Evolutionary conservation across 2,113 vertebrate species (phyloP).

Genomic region (Lasiurus cinereus): DNA sequence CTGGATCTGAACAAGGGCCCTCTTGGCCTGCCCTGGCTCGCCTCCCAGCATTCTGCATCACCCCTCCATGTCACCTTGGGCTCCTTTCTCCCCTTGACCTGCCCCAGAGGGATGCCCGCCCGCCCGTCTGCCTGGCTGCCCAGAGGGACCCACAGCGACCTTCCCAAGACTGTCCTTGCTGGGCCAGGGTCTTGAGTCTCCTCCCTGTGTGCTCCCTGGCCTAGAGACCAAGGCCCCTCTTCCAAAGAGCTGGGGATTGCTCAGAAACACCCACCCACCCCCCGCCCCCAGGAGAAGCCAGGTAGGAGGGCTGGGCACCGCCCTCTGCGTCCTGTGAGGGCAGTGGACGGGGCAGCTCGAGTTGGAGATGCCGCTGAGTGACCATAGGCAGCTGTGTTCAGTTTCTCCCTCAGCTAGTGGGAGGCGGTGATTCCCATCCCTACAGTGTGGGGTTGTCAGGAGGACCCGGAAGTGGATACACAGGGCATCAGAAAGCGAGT

Average conservation of each 20-base stretch:
- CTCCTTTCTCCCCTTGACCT: neutral
- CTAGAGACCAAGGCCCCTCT: neutral
- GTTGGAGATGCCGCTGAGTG: rapidly evolving
- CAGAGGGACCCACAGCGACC: neutral
- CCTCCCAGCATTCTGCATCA: neutral
- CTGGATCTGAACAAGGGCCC: neutral
- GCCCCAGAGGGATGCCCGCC: neutral
- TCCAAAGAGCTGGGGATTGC: neutral
- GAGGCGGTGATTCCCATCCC: neutral
- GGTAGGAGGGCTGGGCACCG: neutral
- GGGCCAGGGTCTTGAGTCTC: neutral
- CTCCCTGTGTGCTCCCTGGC: neutral
- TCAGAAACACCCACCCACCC: neutral
- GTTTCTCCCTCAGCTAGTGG: neutral
- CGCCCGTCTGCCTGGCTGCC: too few species aligned
- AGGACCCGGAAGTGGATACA: neutral
- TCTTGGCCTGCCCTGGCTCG: neutral
- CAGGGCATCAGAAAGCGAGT: neutral
- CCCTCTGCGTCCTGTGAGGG: neutral
- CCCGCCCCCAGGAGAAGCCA: neutral
- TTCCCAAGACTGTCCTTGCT: neutral
- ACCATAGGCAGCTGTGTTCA: neutral
- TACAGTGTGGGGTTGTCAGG: neutral
- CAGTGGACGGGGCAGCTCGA: neutral
- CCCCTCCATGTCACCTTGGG: neutral